Conservation (phyloP, 2,888 invertebrate genomes). For the Drosophila quasianomalipes region DNA sequence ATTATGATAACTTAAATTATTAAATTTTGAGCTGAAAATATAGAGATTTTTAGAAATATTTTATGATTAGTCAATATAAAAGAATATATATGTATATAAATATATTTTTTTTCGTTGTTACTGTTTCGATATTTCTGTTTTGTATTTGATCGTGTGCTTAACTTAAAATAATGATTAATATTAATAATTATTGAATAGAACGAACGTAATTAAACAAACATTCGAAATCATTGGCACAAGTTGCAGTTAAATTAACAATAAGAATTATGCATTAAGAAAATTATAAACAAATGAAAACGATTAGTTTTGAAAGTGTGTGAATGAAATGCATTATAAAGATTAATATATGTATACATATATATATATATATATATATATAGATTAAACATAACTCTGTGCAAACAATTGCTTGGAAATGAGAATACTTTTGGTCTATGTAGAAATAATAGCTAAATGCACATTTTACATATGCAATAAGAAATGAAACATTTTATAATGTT, state of each 20-base stretch:
- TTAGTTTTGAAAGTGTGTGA: conserved; percentile 20
- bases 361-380: too few relatives aligned
- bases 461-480: conserved; percentile 18
- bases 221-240: conserved; percentile 84
- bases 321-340: conserved; percentile 33
- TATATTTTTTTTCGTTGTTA: conserved; percentile 29
- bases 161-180: conserved; percentile 32
- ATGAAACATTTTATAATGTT: conserved; percentile 13
- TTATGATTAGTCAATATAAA: conserved; percentile 63
- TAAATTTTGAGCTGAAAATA: conserved; percentile 84
- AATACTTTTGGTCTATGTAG: conserved; percentile 68
- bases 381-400: conserved; percentile 1
- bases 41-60: conserved; percentile 70
- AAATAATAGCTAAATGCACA: conserved; percentile 32
- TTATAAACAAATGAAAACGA: conserved; percentile 41
- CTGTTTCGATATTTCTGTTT: conserved; percentile 20
- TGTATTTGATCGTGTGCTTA: conserved; percentile 44
- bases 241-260: conserved; percentile 82
- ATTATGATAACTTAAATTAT: conserved; percentile 60
- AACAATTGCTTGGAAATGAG: conserved; percentile 15
- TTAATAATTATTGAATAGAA: conserved; percentile 62
- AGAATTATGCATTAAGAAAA: conserved; percentile 45
- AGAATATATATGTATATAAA: conserved; percentile 24
- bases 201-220: conserved; percentile 63
- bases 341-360: too few relatives aligned